These are phyloP conservation scores for Amblyornis subalaris DNA, from an alignment of 2,113 vertebrate species.

Conservation along the genomic window DNA sequence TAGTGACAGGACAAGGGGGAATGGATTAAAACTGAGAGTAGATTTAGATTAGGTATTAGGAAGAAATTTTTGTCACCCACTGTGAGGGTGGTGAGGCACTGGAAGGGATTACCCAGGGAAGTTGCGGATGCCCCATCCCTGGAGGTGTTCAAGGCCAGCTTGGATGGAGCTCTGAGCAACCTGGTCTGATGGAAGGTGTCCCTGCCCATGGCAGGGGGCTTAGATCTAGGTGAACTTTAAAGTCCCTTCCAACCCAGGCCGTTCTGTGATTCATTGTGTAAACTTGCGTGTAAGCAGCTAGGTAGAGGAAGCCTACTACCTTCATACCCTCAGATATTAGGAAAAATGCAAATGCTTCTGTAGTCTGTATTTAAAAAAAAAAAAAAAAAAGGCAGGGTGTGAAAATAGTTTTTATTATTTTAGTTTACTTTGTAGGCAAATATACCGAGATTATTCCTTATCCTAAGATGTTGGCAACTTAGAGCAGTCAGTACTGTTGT, in stretches of 20 bases:
- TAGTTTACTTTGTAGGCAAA: background rate
- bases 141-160: background rate
- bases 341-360: background rate
- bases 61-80: background rate
- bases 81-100: background rate
- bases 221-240: background rate
- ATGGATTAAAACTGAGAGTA: background rate
- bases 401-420: background rate
- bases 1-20: background rate
- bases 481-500: background rate
- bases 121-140: background rate
- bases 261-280: background rate
- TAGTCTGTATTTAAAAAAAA: background rate
- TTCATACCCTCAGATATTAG: background rate
- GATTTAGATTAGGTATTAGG: background rate
- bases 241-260: background rate
- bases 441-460: background rate
- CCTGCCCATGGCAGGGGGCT: rapidly evolving
- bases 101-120: background rate
- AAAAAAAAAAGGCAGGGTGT: rapidly evolving
- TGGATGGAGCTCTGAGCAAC: background rate
- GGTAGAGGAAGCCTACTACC: background rate
- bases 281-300: background rate
- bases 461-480: rapidly evolving
- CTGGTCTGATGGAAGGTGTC: background rate